Evolutionary conservation across 2,113 vertebrate genomes (phyloP).

Genomic region (Hippocampus mohnikei): DNA sequence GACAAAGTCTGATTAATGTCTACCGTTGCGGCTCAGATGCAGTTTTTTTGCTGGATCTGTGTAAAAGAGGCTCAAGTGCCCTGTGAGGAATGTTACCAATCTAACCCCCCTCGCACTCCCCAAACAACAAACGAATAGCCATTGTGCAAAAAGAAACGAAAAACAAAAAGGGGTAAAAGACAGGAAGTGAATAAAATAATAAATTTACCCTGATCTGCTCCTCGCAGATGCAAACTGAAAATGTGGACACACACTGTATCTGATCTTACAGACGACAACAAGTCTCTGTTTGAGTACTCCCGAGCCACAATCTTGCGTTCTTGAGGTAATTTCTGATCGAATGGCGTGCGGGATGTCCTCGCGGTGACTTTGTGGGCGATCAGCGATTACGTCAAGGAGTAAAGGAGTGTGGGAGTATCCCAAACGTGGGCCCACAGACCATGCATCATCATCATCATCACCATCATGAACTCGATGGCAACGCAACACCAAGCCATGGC

Average conservation of each 20-base stretch:
- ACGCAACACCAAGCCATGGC: slow-evolving; percentile 56
- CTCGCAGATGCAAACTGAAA: slow-evolving; percentile 56
- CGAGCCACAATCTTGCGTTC: slow-evolving; percentile 44
- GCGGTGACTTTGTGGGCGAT: slow-evolving; percentile 26
- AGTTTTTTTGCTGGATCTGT: neutral
- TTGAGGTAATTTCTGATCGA: slow-evolving; percentile 61
- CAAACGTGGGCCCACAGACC: slow-evolving; percentile 51
- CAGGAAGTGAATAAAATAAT: slow-evolving; percentile 1
- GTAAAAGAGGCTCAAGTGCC: neutral
- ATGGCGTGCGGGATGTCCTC: neutral
- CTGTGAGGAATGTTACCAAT: slow-evolving; percentile 12
- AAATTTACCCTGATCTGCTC: slow-evolving; percentile 7
- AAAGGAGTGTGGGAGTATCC: slow-evolving; percentile 60
- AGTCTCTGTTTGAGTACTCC: slow-evolving; percentile 57
- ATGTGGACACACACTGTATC: slow-evolving; percentile 50
- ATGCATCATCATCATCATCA: slow-evolving; percentile 50
- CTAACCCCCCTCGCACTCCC: slow-evolving; percentile 41
- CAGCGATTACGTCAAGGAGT: slow-evolving; percentile 58
- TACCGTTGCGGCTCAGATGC: neutral
- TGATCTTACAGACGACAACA: slow-evolving; percentile 54
- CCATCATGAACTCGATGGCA: slow-evolving; percentile 52
- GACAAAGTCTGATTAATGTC: neutral
- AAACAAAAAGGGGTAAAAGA: slow-evolving; percentile 11
- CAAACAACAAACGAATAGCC: slow-evolving; percentile 10
- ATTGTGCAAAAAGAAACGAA: slow-evolving; percentile 31